phyloP scores from a whole-genome alignment of 64 coral and sea anemone genomes.

The Porites lutea region DNA sequence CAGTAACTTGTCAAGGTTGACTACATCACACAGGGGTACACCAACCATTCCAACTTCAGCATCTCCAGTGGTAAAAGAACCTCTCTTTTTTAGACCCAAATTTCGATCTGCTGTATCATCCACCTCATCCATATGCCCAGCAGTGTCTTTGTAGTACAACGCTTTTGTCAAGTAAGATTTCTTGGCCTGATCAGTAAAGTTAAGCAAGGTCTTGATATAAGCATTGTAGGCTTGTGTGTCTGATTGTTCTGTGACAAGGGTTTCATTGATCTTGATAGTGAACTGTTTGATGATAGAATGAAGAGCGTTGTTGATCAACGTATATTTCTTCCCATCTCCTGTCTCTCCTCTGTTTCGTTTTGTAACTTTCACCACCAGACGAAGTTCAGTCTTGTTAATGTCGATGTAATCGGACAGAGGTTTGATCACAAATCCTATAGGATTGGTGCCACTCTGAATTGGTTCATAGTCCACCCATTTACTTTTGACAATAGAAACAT shows the following conservation, averaged over 20 bases:
- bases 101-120: background rate
- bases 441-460: slow-evolving; percentile 66
- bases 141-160: slow-evolving; percentile 48
- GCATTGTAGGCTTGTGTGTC: slow-evolving; percentile 61
- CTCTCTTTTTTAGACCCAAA: slow-evolving; percentile 2
- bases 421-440: slow-evolving; percentile 38
- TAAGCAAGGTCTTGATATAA: slow-evolving; percentile 58
- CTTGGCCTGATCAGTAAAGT: slow-evolving; percentile 40
- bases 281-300: slow-evolving; percentile 65
- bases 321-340: background rate
- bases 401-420: slow-evolving; percentile 36
- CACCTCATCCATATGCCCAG: slow-evolving; percentile 50
- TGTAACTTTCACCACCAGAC: slow-evolving; percentile 35
- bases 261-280: slow-evolving; percentile 67
- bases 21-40: slow-evolving; percentile 53
- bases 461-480: slow-evolving; percentile 41
- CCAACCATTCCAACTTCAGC: slow-evolving; percentile 38
- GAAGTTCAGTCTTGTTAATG: slow-evolving; percentile 18
- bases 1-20: slow-evolving; percentile 40
- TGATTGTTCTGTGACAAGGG: slow-evolving; percentile 49
- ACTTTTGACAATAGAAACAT: slow-evolving; percentile 37
- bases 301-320: slow-evolving; percentile 44
- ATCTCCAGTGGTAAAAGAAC: background rate
- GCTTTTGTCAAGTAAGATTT: slow-evolving; percentile 33
- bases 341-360: background rate